These are phyloP conservation scores for Heliconius hermathena DNA, from an alignment of 1,140 invertebrate genomes.

Conservation along the genomic window DNA sequence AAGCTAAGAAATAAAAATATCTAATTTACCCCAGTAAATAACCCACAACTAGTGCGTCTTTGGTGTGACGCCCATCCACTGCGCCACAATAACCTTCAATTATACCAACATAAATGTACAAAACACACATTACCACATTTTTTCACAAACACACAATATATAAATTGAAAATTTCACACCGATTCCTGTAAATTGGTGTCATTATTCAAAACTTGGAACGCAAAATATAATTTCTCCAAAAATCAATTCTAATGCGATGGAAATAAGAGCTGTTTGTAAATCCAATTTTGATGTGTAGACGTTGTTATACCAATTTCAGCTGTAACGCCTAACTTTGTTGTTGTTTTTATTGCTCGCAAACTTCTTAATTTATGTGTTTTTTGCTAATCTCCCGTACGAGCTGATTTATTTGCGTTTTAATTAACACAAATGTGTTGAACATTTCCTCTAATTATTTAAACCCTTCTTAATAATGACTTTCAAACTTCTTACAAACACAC, in stretches of 20 bases:
- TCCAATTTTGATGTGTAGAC: slow-evolving; percentile 2
- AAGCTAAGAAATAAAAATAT: background rate
- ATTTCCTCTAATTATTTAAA: background rate
- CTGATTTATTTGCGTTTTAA: slow-evolving; percentile 33
- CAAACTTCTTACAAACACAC: background rate
- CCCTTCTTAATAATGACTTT: background rate
- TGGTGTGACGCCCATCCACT: background rate
- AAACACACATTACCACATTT: background rate
- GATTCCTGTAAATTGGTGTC: slow-evolving; percentile 28
- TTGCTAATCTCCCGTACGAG: slow-evolving; percentile 20
- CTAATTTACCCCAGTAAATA: background rate
- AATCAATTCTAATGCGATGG: background rate
- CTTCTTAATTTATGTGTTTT: slow-evolving; percentile 35
- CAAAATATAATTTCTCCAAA: background rate
- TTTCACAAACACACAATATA: background rate
- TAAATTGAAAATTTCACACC: slow-evolving; percentile 5
- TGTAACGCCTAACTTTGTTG: slow-evolving; percentile 34
- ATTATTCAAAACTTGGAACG: slow-evolving; percentile 21
- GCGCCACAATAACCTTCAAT: background rate
- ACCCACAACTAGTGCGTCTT: background rate
- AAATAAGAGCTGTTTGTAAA: background rate
- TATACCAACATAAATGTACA: background rate
- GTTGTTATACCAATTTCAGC: slow-evolving; percentile 21
- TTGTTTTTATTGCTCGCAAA: slow-evolving; percentile 31
- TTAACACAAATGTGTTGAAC: slow-evolving; percentile 17